Conservation (phyloP, 2,113 vertebrate species). For the Leptodactylus fuscus region DNA sequence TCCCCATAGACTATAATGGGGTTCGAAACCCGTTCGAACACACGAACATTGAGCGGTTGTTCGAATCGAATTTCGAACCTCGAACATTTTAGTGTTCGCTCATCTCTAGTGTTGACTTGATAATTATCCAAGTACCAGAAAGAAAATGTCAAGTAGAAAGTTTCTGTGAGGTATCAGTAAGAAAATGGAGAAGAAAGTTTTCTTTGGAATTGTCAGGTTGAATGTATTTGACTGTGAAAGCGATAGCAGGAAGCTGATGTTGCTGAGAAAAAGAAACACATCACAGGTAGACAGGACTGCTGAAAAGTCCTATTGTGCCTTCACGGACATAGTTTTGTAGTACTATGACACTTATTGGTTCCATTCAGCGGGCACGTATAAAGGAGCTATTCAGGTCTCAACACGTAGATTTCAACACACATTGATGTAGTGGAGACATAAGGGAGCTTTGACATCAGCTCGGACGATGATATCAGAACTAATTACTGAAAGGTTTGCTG, state of each 20-base stretch:
- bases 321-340: constrained; percentile 52
- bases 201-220: neutral
- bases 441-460: constrained; percentile 46
- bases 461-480: constrained; percentile 49
- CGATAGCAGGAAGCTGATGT: constrained; percentile 38
- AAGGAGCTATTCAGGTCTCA: constrained; percentile 52
- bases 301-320: constrained; percentile 55
- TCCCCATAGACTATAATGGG: too few relatives aligned
- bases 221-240: constrained; percentile 22
- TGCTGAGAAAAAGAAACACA: constrained; percentile 43
- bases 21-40: too few relatives aligned
- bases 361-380: constrained; percentile 49
- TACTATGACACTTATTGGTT: constrained; percentile 53
- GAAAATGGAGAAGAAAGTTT: neutral
- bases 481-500: constrained; percentile 50
- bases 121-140: too few relatives aligned
- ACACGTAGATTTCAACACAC: constrained; percentile 56
- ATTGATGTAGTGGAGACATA: constrained; percentile 53
- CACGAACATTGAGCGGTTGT: too few relatives aligned
- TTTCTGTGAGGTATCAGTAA: neutral
- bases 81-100: too few relatives aligned
- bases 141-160: neutral
- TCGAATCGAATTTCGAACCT: too few relatives aligned
- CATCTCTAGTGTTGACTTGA: too few relatives aligned
- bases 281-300: constrained; percentile 30